Evolutionary conservation across 1,140 invertebrate species (phyloP).

Genomic region (Caenorhabditis remanei): DNA sequence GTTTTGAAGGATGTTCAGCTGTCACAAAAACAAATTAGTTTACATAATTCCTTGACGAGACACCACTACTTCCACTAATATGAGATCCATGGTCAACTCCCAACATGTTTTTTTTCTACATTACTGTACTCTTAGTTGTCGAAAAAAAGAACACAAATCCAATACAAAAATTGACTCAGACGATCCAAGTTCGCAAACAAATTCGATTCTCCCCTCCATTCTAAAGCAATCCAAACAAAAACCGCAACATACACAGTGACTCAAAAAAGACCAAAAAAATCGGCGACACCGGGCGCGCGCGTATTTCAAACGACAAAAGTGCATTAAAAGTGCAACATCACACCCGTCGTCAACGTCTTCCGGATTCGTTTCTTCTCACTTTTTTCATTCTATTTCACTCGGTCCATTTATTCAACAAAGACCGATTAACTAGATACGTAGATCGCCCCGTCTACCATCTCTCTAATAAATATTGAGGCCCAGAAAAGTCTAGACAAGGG

Average conservation of each 20-base stretch:
- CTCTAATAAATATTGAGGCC: neutral
- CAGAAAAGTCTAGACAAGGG: neutral
- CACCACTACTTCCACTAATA: no score
- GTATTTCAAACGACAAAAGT: neutral
- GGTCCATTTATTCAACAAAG: constrained; percentile 9
- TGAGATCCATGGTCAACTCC: no score
- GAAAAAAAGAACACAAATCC: neutral
- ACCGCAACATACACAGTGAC: constrained; percentile 25
- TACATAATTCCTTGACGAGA: no score
- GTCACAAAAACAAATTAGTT: no score
- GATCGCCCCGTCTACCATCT: neutral
- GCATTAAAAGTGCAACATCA: constrained; percentile 36
- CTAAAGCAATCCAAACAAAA: constrained; percentile 26
- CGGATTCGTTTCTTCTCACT: neutral
- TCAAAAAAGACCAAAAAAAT: neutral
- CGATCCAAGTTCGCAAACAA: neutral
- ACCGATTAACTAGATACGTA: constrained; percentile 24
- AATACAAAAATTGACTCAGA: constrained; percentile 19
- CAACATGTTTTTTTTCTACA: no score
- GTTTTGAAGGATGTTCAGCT: no score
- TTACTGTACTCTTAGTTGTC: neutral
- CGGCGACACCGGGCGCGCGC: neutral
- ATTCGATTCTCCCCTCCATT: neutral
- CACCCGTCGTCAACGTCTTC: neutral
- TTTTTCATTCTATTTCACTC: neutral